Evolutionary conservation across 2,888 invertebrate species (phyloP), one percentile per base, ranked within the genome.

Genomic region (Lasioglossum leucozonium): DNA sequence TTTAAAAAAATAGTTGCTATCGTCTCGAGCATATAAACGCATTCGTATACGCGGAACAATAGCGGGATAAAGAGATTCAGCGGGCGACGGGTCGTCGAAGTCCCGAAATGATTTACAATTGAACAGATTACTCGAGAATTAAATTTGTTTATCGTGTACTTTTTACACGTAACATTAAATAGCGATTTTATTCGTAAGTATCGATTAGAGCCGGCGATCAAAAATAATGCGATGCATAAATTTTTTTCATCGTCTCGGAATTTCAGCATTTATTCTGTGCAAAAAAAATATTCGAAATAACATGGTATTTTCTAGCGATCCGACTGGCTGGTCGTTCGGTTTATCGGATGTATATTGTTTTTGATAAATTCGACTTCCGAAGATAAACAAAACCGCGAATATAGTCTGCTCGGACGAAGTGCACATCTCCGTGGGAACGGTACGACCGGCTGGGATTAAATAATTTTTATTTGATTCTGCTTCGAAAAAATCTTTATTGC

Each of bases 351-450:
- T 71, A 18, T 44, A 62, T 82, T 69, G 30, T 81, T 72, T 55
- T 55, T 82, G 44, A 37, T 82, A 55, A 73, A 67, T 67, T 72
- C 51, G 34, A 81, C 47, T 47, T 42, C 72, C 30, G 42, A 81
- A 26, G 40, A 81, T 69, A 80, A 81, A 72, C 62, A 51, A 30
- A 44, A 62, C 30, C 30, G 22, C 3, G 18, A 16, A 42, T 82
- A 82, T 44, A 67, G 82, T 82, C 73, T 82, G 67, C 81, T 81
- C 81, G 13, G 10, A 18, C 34, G n/a, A 26, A 67, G 26, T 81
- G 40, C 40, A 72, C 3, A n/a, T n/a, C 51, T 30, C 11, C 1
- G 30, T 26, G 8, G 11, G 10, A 69, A 16, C 42, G 8, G 13
- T 44, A 37, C 55, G 37, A 55, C 47, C n/a, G 10, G 13, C n/a